Percentiles rank a stretch among this genome's conserved stretches.
These are phyloP conservation scores for Camelus dromedarius DNA, from an alignment of 2,113 vertebrate species.

Conservation along the genomic window DNA sequence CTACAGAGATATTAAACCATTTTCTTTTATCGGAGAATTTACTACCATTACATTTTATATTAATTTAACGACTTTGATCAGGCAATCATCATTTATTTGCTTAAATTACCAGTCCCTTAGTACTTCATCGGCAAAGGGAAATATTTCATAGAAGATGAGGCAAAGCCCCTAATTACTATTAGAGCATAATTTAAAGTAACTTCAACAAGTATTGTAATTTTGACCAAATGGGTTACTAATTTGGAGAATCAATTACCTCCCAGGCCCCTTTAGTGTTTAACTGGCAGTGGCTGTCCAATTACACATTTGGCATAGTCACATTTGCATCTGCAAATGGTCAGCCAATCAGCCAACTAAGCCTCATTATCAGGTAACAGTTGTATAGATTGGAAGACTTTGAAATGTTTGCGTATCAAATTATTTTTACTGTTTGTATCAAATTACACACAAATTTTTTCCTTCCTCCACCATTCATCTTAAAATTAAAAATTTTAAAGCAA, in stretches of 20 bases:
- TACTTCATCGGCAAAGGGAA: conserved; percentile 69
- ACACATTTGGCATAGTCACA: conserved; percentile 51
- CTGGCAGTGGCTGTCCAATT: conserved; percentile 68
- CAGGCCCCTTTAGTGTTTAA: conserved; percentile 67
- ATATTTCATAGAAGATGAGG: conserved; percentile 61
- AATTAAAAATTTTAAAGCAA: background rate
- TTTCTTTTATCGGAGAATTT: conserved; percentile 77
- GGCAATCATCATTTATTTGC: conserved; percentile 82
- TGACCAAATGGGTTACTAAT: conserved; percentile 77
- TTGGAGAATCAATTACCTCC: conserved; percentile 73
- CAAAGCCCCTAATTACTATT: conserved; percentile 66
- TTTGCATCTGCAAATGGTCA: conserved; percentile 61
- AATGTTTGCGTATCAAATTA: background rate
- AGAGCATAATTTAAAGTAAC: conserved; percentile 78
- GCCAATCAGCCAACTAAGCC: conserved; percentile 33
- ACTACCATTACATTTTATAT: conserved; percentile 74
- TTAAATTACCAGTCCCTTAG: conserved; percentile 75
- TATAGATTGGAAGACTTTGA: background rate
- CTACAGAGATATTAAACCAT: conserved; percentile 68
- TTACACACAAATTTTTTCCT: conserved; percentile 3
- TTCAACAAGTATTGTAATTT: conserved; percentile 82
- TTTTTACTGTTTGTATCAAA: background rate
- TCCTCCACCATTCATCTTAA: background rate
- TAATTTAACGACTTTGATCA: conserved; percentile 81
- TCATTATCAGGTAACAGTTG: background rate